Evolutionary conservation across 2,797 vertebrate species (phyloP), one percentile per base, ranked within the genome.

Genomic region (Sphaeramia orbicularis): DNA sequence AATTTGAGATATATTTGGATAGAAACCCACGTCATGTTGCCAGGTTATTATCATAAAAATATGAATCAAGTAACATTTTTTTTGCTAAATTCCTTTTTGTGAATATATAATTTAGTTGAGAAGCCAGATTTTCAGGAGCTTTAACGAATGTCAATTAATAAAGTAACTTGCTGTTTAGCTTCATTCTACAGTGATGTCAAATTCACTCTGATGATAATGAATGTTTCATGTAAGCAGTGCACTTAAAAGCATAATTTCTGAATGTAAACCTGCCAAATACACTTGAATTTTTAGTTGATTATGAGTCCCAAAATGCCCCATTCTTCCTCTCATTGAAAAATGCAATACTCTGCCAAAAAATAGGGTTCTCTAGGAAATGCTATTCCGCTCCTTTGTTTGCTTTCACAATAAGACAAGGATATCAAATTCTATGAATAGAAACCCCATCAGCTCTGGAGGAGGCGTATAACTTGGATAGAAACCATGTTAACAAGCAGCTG

Each of bases 351-450:
- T 80, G 77, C 77, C 74, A 82, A 66, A 30, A 72, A 78, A 59
- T 48, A 45, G 67, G n/a, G 32, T 76, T 77, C 81, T 85, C 78
- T 14, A 77, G 73, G 63, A 87, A 85, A 81, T 40, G 41, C 72
- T 73, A 48, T 83, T 83, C 42, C 74, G 32, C 40, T 21, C 70
- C 14, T 83, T 87, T 84, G 78, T 88, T 44, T 24, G 48, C 30
- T 49, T 42, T 59, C 74, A 85, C 81, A 87, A 87, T 80, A 74
- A 80, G 74, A 78, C 78, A 74, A 80, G 80, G 65, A 49, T 78
- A 80, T 83, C 70, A 65, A 71, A 77, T 41, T 27, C 78, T 72
- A 80, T 85, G 85, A 86, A 87, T 86, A 86, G 84, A 80, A 88
- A 72, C 45, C 71, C 53, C 72, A 83, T 84, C 83, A 74, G 86